A percentile compares a stretch with the other conserved stretches of the same genome.
Conservation (phyloP, 2,797 vertebrate genomes). For the Neomorphus geoffroyi region DNA sequence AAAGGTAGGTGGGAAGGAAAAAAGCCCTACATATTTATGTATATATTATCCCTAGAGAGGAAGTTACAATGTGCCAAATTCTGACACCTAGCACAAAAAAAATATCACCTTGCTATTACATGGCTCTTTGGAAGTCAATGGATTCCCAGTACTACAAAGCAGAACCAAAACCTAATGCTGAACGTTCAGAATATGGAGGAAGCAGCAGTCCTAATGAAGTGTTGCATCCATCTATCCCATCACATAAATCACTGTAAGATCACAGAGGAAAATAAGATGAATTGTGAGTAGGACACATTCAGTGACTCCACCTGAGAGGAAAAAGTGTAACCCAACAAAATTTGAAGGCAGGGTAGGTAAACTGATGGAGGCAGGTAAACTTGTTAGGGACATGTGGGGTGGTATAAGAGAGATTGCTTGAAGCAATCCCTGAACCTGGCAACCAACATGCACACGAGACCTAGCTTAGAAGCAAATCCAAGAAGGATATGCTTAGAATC, state of each 20-base stretch:
- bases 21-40: background rate
- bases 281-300: background rate
- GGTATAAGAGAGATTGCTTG: background rate
- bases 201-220: background rate
- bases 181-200: background rate
- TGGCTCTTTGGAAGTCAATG: background rate
- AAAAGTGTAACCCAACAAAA: background rate
- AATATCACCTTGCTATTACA: background rate
- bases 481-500: background rate
- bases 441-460: background rate
- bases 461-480: background rate
- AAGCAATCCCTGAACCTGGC: background rate
- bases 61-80: background rate
- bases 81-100: background rate
- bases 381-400: background rate
- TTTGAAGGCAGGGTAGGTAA: background rate
- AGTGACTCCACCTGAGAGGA: background rate
- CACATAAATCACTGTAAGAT: background rate
- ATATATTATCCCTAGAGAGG: background rate
- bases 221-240: fast-evolving
- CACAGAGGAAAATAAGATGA: background rate
- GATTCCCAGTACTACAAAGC: background rate
- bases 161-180: background rate
- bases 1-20: constrained; percentile 32
- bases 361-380: background rate